Evolutionary conservation across 2,113 vertebrate genomes (phyloP), one percentile per base, ranked within the genome.

Genomic region (Chloebia gouldiae): DNA sequence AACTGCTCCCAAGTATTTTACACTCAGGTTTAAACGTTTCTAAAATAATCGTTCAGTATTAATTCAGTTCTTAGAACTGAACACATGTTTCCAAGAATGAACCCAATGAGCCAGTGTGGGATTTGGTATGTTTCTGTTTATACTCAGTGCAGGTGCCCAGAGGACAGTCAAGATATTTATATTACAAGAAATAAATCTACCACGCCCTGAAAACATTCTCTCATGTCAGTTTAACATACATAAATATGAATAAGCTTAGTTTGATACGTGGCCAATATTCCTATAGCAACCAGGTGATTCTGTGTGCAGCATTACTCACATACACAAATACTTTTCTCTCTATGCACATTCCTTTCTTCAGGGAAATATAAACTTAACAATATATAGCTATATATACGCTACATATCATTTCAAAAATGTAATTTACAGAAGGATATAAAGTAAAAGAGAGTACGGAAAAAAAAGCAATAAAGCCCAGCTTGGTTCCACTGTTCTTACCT

Each of bases 401-500:
- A 50, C 4, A 23, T 5, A 24, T 4, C 0, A 25, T 13, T 76
- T 73, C 4, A 0, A 24, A 91, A 50, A 54, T 68, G 23, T 16
- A 45, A 44, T 83, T 84, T 63, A 73, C 19, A 75, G 50, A 54
- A 45, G 13, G 21, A 56, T 53, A 56, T 45, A 57, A 73, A 23
- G 27, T 53, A 28, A 40, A 50, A 44, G 7, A 54, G 19, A 86
- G 13, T 50, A 14, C 10, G 27, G 63, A 79, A 81, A 54, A 31
- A n/a, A 87, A 65, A 92, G 33, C 47, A 68, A 42, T 21, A 70
- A 73, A 70, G 15, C 6, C 33, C 57, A 57, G 37, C 21, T 44
- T 4, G 1, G 64, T 61, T 86, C 40, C 84, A 30, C 35, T 21
- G 3, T 5, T 78, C 97, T 94, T 47, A 99, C 98, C 98, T 98